Base-by-base conservation (phyloP, 2,888 invertebrate genomes). In the Oeneis ivallda region DNA sequence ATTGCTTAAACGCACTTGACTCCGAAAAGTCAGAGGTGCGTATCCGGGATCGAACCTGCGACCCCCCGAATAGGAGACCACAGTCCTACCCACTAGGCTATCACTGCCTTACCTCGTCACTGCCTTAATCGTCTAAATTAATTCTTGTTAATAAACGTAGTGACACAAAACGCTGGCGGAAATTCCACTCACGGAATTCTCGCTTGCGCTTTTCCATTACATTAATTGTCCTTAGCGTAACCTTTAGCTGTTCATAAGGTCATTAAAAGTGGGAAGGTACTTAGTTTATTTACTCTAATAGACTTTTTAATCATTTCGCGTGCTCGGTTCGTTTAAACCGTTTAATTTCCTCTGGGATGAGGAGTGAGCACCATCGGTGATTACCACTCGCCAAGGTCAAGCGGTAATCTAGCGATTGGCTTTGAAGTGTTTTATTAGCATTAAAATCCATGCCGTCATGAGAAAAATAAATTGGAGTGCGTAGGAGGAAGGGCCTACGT, bases 301-400 rank as follows among this genome's bases (percentile, higher is more conserved):
- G n/a, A 56, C 37, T 59, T 64, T 62, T 62, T 62, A 56, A 66
- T 66, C 43, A 37, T 49, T 60, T 61, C 26, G 68, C 68, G 68
- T 66, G 66, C 49, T 60, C 26, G 50, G 41, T 49, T 57, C 63
- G 62, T 66, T 68, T 68, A 59, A 62, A 53, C 19, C 49, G 37
- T 49, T 57, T 58, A 43, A 60, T 65, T 66, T 66, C 65, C 57
- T 65, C 47, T 41, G 63, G 68, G 66, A 45, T 57, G 49, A 57
- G 65, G 63, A 39, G 39, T 57, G 49, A 57, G 65, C 61, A 39
- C 39, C 39, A 58, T 41, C 66, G 60, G 49, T 60, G 66, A 68
- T 68, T 64, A 64, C 62, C 17, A 8, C 56, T 39, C 43, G 54
- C 50, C 57, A 65, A 52, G 66, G 65, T 57, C 68, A 41, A 32